Evolutionary conservation across 1,140 invertebrate genomes (phyloP).

Genomic region (Physella acuta): DNA sequence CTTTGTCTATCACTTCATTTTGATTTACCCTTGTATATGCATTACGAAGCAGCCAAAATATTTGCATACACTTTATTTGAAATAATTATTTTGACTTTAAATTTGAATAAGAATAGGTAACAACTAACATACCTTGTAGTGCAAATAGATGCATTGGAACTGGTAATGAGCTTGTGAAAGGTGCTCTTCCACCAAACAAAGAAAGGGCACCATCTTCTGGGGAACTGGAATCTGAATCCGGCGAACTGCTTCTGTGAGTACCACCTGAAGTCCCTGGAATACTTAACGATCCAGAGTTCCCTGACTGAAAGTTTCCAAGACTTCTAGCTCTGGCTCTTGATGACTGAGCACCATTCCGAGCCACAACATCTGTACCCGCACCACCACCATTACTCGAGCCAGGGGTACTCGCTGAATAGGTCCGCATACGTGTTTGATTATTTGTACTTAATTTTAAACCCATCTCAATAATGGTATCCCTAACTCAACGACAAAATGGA

Average conservation of each 20-base stretch:
- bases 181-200: constrained; percentile 38
- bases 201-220: constrained; percentile 43
- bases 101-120: neutral
- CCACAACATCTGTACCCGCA: constrained; percentile 37
- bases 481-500: no score
- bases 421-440: constrained; percentile 45
- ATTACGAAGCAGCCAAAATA: no score
- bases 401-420: constrained; percentile 51
- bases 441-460: constrained; percentile 52
- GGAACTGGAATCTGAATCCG: constrained; percentile 55
- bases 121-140: constrained; percentile 44
- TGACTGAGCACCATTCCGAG: constrained; percentile 33
- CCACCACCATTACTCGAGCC: constrained; percentile 41
- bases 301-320: constrained; percentile 46
- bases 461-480: constrained; percentile 31
- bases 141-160: constrained; percentile 54
- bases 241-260: constrained; percentile 42
- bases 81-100: neutral
- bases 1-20: no score
- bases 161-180: constrained; percentile 50
- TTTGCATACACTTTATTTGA: no score
- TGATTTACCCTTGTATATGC: no score
- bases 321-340: constrained; percentile 47
- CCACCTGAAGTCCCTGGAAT: constrained; percentile 47
- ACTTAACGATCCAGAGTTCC: constrained; percentile 37